Base-by-base conservation (phyloP, 2,888 invertebrate genomes). In the Autographa pulchrina region DNA sequence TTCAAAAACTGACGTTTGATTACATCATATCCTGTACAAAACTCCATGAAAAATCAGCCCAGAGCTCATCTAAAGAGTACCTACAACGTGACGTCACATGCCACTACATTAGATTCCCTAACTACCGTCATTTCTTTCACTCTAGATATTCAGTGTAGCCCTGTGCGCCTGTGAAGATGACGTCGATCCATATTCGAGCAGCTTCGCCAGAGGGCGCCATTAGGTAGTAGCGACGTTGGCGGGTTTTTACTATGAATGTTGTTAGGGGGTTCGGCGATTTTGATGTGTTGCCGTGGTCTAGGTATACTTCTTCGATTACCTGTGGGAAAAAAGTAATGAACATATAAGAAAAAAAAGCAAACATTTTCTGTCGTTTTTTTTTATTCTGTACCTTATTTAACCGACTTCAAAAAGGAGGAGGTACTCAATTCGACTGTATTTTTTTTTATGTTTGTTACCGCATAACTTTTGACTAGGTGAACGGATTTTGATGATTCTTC, bases 131-230 rank as follows among this genome's bases (percentile, higher is more conserved):
- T 32, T 41, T 25, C 1, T 5, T 80, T 91, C 89, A 91, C 48
- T 91, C 90, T 66, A 96, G 80, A 78, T 96, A 96, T 60, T 96
- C 96, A 0, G 94, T 95, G 90, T 99, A 98, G 0, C 98, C 99
- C 90, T 99, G 98, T 2, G 99, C 99, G 13, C 99, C 99, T 0
- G 99, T 98, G 93, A 99, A 98, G 65, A 99, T 97, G 9, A 98
- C 98, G 94, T 99, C 99, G 68, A 99, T 98, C 99, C 99, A 99
- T 85, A 99, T 98, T 80, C 99, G 96, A 96, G 99, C 99, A 0
- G 99, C 98, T 90, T 99, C 99, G 9, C 99, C 98, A 0, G 98
- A 98, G 0, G 99, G 98, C 11, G 99, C 99, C 97, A 99, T 98
- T 56, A 99, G 96, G 92, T 98, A 98, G 93, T 98, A 99, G 65